Conservation (phyloP, 2,797 vertebrate genomes). For the Tokudaia tokunoshimensis region DNA sequence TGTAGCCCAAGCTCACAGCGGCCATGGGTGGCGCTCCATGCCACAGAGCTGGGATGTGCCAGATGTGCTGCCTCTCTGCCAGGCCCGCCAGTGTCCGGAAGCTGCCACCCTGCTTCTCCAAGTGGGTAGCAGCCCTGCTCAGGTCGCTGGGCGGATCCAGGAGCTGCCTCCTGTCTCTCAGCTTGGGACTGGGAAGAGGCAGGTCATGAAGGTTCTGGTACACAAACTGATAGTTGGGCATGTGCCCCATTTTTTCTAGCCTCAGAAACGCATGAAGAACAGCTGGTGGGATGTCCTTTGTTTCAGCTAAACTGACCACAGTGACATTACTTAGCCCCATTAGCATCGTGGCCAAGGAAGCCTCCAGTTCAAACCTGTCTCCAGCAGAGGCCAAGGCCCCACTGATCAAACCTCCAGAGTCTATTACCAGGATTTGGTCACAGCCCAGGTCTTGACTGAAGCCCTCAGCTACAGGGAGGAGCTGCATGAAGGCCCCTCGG, state of each 20-base stretch:
- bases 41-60: constrained; percentile 89
- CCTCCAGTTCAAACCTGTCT: constrained; percentile 85
- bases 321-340: constrained; percentile 87
- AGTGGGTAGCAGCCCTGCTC: constrained; percentile 71
- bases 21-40: constrained; percentile 86
- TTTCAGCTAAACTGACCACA: constrained; percentile 86
- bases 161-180: constrained; percentile 78
- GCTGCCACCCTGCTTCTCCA: constrained; percentile 78
- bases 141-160: constrained; percentile 76
- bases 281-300: constrained; percentile 82
- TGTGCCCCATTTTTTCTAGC: constrained; percentile 80
- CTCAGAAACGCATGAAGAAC: constrained; percentile 85
- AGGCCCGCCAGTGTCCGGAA: constrained; percentile 81
- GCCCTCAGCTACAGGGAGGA: constrained; percentile 84
- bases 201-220: constrained; percentile 80
- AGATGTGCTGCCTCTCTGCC: constrained; percentile 82
- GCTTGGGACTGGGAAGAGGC: constrained; percentile 70
- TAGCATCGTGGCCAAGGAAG: constrained; percentile 85
- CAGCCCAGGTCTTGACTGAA: constrained; percentile 87
- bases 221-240: constrained; percentile 86
- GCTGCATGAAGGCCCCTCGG: constrained; percentile 88
- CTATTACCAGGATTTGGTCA: constrained; percentile 87
- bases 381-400: constrained; percentile 82
- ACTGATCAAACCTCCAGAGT: constrained; percentile 86
- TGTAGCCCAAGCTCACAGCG: constrained; percentile 87